These are phyloP conservation scores for Leuciscus waleckii DNA, from an alignment of 2,797 vertebrate species.

Conservation along the genomic window DNA sequence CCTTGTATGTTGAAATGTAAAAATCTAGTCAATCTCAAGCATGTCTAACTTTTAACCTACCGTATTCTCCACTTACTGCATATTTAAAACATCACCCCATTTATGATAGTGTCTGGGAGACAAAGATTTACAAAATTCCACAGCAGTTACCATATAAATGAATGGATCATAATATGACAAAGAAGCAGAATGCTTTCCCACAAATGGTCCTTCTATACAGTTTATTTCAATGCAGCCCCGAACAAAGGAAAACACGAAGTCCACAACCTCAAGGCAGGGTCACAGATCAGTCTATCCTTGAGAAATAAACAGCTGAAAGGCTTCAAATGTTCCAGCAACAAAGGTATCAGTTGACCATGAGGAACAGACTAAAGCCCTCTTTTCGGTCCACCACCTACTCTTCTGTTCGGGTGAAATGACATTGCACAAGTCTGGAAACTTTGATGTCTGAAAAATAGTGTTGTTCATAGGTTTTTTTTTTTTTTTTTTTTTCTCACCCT, in stretches of 20 bases:
- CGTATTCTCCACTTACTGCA: not conserved
- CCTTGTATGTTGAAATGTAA: not conserved
- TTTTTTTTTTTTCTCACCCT: no score
- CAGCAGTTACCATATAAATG: not conserved
- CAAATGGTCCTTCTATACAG: not conserved
- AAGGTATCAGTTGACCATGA: not conserved
- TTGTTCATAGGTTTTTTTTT: not conserved
- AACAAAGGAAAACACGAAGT: not conserved
- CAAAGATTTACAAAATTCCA: not conserved
- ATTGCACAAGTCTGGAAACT: not conserved
- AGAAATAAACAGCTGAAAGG: not conserved
- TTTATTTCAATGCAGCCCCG: not conserved
- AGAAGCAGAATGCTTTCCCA: no score
- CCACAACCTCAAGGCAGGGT: not conserved
- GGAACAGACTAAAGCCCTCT: not conserved
- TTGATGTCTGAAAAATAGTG: not conserved
- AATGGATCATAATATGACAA: not conserved
- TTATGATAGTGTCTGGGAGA: not conserved
- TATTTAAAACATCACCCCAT: not conserved
- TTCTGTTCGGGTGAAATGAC: not conserved
- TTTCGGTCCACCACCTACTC: not conserved
- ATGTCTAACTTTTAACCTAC: not conserved
- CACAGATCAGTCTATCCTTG: conserved; percentile 22
- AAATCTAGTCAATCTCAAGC: not conserved
- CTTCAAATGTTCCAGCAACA: conserved; percentile 8